Conservation (phyloP, 2,888 invertebrate species). For the Meloe dianella region DNA sequence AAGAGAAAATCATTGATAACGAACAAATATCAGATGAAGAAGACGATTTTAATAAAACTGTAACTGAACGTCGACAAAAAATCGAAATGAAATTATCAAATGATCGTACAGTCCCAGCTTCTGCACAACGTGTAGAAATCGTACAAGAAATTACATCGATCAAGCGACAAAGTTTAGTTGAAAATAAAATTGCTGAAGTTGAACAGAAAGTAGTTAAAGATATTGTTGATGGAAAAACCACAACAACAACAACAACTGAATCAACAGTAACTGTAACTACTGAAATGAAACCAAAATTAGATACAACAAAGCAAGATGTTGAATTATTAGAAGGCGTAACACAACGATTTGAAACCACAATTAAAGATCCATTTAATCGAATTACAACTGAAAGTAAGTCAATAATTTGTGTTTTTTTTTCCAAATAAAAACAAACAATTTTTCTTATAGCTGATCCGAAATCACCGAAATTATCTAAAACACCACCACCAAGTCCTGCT, state of each 20-base stretch:
- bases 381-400: conserved; percentile 25
- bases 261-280: conserved; percentile 39
- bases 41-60: conserved; percentile 72
- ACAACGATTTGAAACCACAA: conserved; percentile 55
- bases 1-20: conserved; percentile 68
- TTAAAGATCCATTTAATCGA: conserved; percentile 16
- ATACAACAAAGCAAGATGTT: conserved; percentile 56
- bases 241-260: conserved; percentile 43
- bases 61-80: conserved; percentile 78
- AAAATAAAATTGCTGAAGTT: conserved; percentile 64
- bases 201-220: conserved; percentile 60
- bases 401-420: too few species aligned
- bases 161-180: conserved; percentile 66
- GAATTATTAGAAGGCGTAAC: conserved; percentile 60
- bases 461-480: conserved; percentile 70
- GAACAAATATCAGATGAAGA: conserved; percentile 67
- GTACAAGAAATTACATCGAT: conserved; percentile 64
- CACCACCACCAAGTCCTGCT: conserved; percentile 75
- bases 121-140: conserved; percentile 75
- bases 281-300: conserved; percentile 36
- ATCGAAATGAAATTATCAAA: conserved; percentile 76
- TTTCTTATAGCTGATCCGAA: conserved; percentile 61
- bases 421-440: not conserved
- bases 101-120: conserved; percentile 73
- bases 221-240: conserved; percentile 46